Percentiles rank a stretch among this genome's conserved stretches.
Conservation (phyloP, 92 coral and sea anemone genomes). For the Virgularia gustaviana region DNA sequence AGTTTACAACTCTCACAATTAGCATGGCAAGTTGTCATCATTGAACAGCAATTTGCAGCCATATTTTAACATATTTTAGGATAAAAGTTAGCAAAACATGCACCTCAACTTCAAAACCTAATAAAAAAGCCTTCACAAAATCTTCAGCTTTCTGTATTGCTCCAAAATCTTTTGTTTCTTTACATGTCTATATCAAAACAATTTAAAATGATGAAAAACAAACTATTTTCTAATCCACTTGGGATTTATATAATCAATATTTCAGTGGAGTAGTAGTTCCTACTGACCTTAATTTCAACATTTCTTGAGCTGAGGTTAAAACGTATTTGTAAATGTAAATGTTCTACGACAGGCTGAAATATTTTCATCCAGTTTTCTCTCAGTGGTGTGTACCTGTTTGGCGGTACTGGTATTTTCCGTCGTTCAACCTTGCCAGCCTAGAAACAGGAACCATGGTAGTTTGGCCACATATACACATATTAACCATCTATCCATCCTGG, state of each 20-base stretch:
- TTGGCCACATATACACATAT: too few relatives aligned
- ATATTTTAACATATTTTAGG: background rate
- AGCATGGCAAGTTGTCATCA: conserved; percentile 99
- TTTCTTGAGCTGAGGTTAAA: conserved; percentile 80
- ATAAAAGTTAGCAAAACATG: background rate
- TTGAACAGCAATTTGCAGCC: conserved; percentile 21
- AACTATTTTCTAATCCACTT: too few relatives aligned
- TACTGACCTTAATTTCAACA: conserved; percentile 82
- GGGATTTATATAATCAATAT: too few relatives aligned
- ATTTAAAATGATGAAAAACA: too few relatives aligned
- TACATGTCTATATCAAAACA: conserved; percentile 89
- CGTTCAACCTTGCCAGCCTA: conserved; percentile 83
- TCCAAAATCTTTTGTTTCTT: conserved; percentile 86
- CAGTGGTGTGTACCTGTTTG: conserved; percentile 85
- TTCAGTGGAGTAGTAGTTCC: too few relatives aligned
- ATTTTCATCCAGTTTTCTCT: conserved; percentile 94
- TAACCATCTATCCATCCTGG: too few relatives aligned
- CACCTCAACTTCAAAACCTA: conserved; percentile 95
- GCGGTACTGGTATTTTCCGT: conserved; percentile 88
- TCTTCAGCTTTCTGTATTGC: conserved; percentile 99
- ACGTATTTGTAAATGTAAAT: conserved; percentile 89
- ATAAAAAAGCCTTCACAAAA: conserved; percentile 88
- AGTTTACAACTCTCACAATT: conserved; percentile 82
- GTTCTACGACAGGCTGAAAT: conserved; percentile 89
- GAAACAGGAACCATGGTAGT: too few relatives aligned